These are phyloP conservation scores for Pachydiplax longipennis DNA, from an alignment of 2,888 invertebrate species.

Conservation along the genomic window DNA sequence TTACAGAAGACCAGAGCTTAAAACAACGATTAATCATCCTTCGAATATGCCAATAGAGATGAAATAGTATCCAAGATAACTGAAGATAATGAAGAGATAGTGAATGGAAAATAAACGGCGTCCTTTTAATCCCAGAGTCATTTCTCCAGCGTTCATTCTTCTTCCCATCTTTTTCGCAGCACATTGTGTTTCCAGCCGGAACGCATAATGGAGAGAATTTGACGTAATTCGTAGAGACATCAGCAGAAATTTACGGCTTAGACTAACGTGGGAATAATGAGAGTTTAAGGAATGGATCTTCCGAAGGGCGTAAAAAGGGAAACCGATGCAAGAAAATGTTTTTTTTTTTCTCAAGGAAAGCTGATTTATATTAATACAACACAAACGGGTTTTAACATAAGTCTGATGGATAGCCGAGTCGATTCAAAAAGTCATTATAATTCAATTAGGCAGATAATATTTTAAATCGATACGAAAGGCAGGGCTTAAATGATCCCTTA, in stretches of 20 bases:
- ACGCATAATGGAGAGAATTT: constrained; percentile 21
- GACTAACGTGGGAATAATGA: neutral
- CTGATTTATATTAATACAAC: no score
- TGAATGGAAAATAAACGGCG: neutral
- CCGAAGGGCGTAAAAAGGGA: neutral
- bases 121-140: neutral
- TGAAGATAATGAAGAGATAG: no score
- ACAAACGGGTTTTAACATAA: no score
- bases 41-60: no score
- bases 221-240: neutral
- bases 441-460: no score
- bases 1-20: no score
- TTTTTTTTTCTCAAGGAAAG: neutral
- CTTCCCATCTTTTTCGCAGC: neutral
- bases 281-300: neutral
- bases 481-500: no score
- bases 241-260: neutral
- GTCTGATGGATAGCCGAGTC: no score
- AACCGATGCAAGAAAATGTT: neutral
- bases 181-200: neutral
- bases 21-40: no score
- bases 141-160: neutral
- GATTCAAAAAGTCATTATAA: no score
- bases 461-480: no score
- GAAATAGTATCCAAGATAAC: no score